Conservation (phyloP, 2,888 invertebrate genomes). For the Macrophya alboannulata region DNA sequence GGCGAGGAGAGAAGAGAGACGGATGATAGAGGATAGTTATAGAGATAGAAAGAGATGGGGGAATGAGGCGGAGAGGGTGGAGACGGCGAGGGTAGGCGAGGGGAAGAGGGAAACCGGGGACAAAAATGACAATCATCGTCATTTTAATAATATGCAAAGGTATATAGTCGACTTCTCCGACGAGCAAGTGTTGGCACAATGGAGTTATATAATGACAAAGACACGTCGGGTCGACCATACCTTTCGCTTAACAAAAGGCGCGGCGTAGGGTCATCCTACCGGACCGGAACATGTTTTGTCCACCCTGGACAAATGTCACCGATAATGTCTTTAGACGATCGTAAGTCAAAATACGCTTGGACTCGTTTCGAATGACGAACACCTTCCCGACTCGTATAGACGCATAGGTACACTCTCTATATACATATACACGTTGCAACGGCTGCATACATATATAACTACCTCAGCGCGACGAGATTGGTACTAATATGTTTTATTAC, state of each 20-base stretch:
- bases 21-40: slow-evolving; percentile 7
- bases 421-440: not conserved
- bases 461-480: not conserved
- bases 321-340: slow-evolving; percentile 72
- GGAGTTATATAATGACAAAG: slow-evolving; percentile 80
- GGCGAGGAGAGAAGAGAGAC: slow-evolving; percentile 46
- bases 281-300: slow-evolving; percentile 80
- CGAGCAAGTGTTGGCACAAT: slow-evolving; percentile 79
- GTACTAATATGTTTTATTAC: slow-evolving; percentile 5
- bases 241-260: slow-evolving; percentile 80
- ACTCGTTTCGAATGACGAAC: slow-evolving; percentile 55
- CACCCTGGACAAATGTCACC: slow-evolving; percentile 75
- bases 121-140: slow-evolving; percentile 80
- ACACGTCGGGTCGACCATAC: slow-evolving; percentile 76
- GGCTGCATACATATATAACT: not conserved
- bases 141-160: slow-evolving; percentile 79
- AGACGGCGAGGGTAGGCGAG: not conserved
- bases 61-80: slow-evolving; percentile 42
- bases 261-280: slow-evolving; percentile 80
- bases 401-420: not conserved
- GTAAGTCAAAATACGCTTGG: slow-evolving; percentile 71
- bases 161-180: slow-evolving; percentile 66
- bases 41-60: slow-evolving; percentile 49
- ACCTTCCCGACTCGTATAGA: slow-evolving; percentile 35
- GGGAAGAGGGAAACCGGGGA: slow-evolving; percentile 65